Evolutionary conservation across 2,113 vertebrate species (phyloP).

Genomic region (Hoplias malabaricus): DNA sequence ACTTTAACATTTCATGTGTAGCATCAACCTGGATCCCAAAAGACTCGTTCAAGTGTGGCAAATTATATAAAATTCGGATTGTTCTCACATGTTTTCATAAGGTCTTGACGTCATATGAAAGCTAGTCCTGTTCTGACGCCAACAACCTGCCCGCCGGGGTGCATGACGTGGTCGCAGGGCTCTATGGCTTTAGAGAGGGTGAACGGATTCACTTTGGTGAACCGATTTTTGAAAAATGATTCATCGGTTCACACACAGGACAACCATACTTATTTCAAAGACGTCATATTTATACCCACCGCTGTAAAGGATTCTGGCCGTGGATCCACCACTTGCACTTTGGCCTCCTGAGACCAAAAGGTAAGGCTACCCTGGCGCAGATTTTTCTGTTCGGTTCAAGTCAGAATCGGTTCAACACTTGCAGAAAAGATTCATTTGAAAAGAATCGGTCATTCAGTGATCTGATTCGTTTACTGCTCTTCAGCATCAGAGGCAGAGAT

Average conservation of each 20-base stretch:
- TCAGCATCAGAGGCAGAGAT: not conserved
- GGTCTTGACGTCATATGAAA: conserved; percentile 30
- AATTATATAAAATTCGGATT: not conserved
- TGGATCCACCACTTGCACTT: no score
- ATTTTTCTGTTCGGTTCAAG: no score
- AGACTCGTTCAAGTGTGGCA: not conserved
- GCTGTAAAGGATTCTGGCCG: no score
- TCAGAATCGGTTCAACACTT: not conserved
- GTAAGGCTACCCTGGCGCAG: no score
- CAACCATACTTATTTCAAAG: no score
- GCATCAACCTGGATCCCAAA: no score
- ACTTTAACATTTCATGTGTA: no score
- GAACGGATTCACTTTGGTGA: not conserved
- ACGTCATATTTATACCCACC: no score
- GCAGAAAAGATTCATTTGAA: not conserved
- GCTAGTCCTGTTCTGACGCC: not conserved
- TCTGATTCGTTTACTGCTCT: not conserved
- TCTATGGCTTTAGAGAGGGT: not conserved
- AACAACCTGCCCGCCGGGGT: not conserved
- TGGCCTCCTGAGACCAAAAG: no score
- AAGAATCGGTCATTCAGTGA: not conserved
- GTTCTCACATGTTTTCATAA: no score
- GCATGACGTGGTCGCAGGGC: conserved; percentile 21
- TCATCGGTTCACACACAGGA: no score
- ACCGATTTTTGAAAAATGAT: not conserved